Evolutionary conservation across 2,113 vertebrate species (phyloP), one percentile per base, ranked within the genome.

Genomic region (Benitochromis conjunctus): DNA sequence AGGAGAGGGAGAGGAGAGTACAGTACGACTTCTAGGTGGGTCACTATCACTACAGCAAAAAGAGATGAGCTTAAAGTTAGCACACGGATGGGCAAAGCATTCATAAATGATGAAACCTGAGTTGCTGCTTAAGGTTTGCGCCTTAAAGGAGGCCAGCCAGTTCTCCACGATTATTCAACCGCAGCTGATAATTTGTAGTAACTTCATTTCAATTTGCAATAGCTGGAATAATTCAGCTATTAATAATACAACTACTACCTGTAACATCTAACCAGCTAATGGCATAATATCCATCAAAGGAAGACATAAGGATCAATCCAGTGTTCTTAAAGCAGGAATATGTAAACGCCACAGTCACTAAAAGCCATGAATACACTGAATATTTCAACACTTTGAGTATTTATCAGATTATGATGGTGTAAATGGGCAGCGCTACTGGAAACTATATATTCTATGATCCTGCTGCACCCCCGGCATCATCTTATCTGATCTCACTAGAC

Each of bases 21-120:
- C 62, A 19, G 77, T 9, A 13, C 5, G 78, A 88, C 89, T 88
- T 86, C 88, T 86, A 29, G 88, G 26, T 53, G 71, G 71, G 89
- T 90, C 88, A 56, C 84, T 31, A 54, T 85, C 82, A 24, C 21
- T 6, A 29, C 79, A 87, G 80, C 56, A 19, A 60, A 36, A 21
- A 87, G 24, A 85, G 16, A 56, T 38, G 1, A 62, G 43, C 21
- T 62, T 7, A 26, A 88, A 89, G 43, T 89, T 74, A 79, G 74
- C n/a, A 78, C 54, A n/a, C 5, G 29, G 31, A 48, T 4, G 8
- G 46, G 29, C 0, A 55, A 31, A 48, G 83, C 4, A 14, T 86
- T 13, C 8, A 90, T 83, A 38, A 83, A 82, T 85, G 2, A 87
- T 54, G 4, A 38, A 34, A 41, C 18, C 7, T 0, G 6, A 77